phyloP scores from a whole-genome alignment of 2,888 invertebrate genomes.

The Heliconius sara region DNA sequence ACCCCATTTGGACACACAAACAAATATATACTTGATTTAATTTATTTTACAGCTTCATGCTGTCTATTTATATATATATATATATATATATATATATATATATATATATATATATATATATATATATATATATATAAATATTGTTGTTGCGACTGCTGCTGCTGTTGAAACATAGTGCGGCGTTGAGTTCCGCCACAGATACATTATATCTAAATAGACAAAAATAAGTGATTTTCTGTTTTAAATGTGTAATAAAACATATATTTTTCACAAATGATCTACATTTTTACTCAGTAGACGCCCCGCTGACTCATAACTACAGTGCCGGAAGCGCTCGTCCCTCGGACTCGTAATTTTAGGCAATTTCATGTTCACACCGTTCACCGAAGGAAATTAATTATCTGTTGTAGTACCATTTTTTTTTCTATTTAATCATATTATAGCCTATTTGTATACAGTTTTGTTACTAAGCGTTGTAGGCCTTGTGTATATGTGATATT shows the following conservation, averaged over 20 bases:
- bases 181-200: no score
- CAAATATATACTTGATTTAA: no score
- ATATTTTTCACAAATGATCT: neutral
- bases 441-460: slow-evolving; percentile 34
- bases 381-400: slow-evolving; percentile 41
- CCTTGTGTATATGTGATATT: neutral
- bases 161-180: no score
- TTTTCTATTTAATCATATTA: slow-evolving; percentile 35
- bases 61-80: no score
- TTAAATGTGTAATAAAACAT: neutral
- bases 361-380: slow-evolving; percentile 38
- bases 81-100: no score
- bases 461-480: neutral
- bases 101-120: no score
- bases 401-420: slow-evolving; percentile 27
- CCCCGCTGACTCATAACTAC: slow-evolving; percentile 30
- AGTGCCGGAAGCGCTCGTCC: slow-evolving; percentile 36
- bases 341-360: slow-evolving; percentile 40
- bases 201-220: neutral
- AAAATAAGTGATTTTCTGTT: neutral
- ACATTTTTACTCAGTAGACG: slow-evolving; percentile 5
- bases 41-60: no score
- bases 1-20: no score
- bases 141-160: no score
- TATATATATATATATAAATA: no score